Conservation (phyloP, 2,888 invertebrate species). For the Cantharis nigra region DNA sequence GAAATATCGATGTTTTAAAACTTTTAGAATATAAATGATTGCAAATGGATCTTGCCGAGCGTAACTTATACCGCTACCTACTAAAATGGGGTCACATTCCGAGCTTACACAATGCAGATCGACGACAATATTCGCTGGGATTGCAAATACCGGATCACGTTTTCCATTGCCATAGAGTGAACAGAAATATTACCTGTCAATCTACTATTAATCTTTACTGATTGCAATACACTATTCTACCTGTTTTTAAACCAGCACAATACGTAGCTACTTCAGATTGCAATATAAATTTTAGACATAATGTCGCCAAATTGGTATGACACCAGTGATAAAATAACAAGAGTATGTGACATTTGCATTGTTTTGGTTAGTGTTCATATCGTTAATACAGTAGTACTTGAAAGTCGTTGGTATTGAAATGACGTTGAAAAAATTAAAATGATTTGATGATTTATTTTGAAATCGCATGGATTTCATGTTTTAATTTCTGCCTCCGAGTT, state of each 20-base stretch:
- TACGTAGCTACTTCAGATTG: not conserved
- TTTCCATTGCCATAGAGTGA: slow-evolving; percentile 35
- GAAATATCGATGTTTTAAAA: slow-evolving; percentile 42
- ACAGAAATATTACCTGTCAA: slow-evolving; percentile 32
- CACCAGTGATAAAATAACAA: not conserved
- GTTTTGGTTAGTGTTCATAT: not conserved
- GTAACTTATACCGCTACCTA: slow-evolving; percentile 33
- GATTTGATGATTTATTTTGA: not conserved
- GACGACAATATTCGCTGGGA: slow-evolving; percentile 38
- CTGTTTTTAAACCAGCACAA: slow-evolving; percentile 5
- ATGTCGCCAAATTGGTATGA: not conserved
- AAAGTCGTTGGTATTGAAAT: not conserved
- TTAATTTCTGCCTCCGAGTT: not conserved
- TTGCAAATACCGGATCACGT: slow-evolving; percentile 37
- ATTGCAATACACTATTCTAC: slow-evolving; percentile 19
- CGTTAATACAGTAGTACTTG: not conserved
- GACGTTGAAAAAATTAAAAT: not conserved
- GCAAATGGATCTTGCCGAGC: slow-evolving; percentile 46
- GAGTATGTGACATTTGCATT: not conserved
- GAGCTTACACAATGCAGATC: slow-evolving; percentile 42
- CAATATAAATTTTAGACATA: not conserved
- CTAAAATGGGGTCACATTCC: slow-evolving; percentile 43
- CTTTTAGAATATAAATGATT: slow-evolving; percentile 49
- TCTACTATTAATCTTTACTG: slow-evolving; percentile 22
- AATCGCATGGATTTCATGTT: not conserved